Base-by-base conservation (phyloP, 2,888 invertebrate genomes). In the Globia sparganii region DNA sequence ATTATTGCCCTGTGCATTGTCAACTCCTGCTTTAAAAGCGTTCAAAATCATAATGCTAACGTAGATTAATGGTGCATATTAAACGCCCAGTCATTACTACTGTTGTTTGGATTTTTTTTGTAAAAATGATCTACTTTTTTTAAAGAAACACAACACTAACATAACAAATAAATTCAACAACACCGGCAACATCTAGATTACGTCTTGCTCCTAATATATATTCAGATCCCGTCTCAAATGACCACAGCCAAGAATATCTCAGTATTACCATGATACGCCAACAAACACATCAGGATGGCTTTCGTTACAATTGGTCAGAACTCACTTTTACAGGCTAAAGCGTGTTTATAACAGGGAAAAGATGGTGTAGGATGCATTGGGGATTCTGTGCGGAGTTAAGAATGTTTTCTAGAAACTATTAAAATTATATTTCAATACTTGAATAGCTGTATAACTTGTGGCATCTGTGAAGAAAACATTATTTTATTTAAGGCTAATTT, bases 191-290 rank as follows among this genome's bases (percentile, higher is more conserved):
- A 28, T 75, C 70, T 43, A 71, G 3, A 37, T 43, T 40, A 4
- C 13, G 58, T 78, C 62, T 62, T 31, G 31, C 74, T 66, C 25
- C 28, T 28, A 66, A 84, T 85, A 56, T 85, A 56, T 76, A 85
- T 85, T 84, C 81, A 74, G 59, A 34, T 59, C 62, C 62, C 74
- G 76, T 81, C 53, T 25, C 81, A 72, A 80, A 80, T 80, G 72
- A 80, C 80, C 65, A 40, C 59, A 37, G 56, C 69, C 73, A 62
- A 75, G 37, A 83, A 80, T 78, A 83, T 78, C 25, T 64, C 34
- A 43, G 65, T 62, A 80, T 83, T 83, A 61, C 65, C 80, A 80
- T 86, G 83, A 80, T 78, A 67, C 69, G 80, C 49, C 72, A 85
- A 79, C 77, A 79, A 81, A 85, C 76, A 77, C 74, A 85, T 85